phyloP scores from a whole-genome alignment of 2,113 vertebrate species.

The Peromyscus polionotus region DNA sequence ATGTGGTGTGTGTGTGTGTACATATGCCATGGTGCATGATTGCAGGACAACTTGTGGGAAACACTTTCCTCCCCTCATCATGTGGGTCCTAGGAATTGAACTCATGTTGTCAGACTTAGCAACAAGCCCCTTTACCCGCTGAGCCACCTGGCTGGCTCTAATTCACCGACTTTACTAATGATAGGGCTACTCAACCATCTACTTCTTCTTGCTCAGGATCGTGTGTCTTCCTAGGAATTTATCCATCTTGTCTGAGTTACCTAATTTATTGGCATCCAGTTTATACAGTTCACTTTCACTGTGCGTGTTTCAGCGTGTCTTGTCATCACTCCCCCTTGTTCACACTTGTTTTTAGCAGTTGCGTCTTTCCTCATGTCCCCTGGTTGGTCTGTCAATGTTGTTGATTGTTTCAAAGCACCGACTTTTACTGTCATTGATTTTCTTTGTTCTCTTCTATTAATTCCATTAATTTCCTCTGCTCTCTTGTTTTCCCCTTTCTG shows the following conservation, averaged over 20 bases:
- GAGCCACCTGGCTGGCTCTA: neutral
- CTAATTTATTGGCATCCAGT: neutral
- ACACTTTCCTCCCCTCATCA: neutral
- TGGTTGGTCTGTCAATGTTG: neutral
- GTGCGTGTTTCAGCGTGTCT: neutral
- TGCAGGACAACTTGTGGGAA: neutral
- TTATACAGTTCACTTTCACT: neutral
- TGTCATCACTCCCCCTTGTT: neutral
- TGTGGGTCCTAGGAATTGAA: neutral
- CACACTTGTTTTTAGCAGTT: conserved; percentile 20
- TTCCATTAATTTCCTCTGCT: conserved; percentile 43
- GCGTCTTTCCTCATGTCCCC: neutral
- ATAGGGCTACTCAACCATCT: neutral
- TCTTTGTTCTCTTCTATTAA: conserved; percentile 39
- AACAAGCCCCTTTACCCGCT: neutral
- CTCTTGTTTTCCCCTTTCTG: conserved; percentile 29
- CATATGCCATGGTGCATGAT: neutral
- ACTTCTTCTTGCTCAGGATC: neutral
- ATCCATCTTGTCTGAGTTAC: neutral
- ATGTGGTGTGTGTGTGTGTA: neutral
- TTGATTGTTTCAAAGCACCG: conserved; percentile 23
- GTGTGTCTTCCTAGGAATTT: neutral
- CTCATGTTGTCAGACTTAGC: neutral
- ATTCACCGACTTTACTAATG: neutral
- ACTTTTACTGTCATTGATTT: conserved; percentile 51